Base-by-base conservation (phyloP, 2,113 vertebrate species). In the Condylura cristata region DNA sequence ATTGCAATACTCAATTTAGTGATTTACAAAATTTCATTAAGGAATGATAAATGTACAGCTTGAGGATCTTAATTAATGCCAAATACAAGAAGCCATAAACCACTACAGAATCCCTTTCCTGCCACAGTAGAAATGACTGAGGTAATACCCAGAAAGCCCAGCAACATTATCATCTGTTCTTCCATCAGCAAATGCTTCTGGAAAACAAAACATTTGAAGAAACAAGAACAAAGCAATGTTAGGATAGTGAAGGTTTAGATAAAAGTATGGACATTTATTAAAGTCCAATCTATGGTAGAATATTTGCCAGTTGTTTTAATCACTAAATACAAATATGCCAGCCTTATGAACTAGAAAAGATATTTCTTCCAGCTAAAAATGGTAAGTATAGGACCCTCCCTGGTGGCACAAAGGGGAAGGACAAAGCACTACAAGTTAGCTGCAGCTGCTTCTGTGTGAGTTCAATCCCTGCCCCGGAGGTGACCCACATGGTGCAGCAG, bases 1-100 rank as follows among this genome's bases (percentile, higher is more conserved):
- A n/a, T n/a, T 24, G 24, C 66, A 58, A 79, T n/a, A 89, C 44
- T 83, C 30, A 63, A 48, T 89, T 80, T 70, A n/a, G 6, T 41
- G 75, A 83, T 83, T 90, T 82, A 78, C 14, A 83, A 78, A 92
- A 41, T 78, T 86, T 94, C 75, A 92, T 86, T 92, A 71, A 92
- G 18, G 30, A 94, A 81, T 91, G 37, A 86, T 72, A 60, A 88
- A 92, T 53, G 51, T 44, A 90, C 32, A 34, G 56, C 63, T 12
- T 68, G 71, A 84, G 61, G 58, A 74, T 91, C 70, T 90, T 78
- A 66, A 84, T 87, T 60, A 87, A 95, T 86, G 60, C 28, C 76
- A 93, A 78, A 61, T 46, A 71, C 61, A 28, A 65, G 61, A 86
- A 44, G 41, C 17, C 75, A 78, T 63, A 70, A 79, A 70, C 37